Conservation (phyloP, 1,140 invertebrate species). For the Scaptodrosophila lebanonensis region DNA sequence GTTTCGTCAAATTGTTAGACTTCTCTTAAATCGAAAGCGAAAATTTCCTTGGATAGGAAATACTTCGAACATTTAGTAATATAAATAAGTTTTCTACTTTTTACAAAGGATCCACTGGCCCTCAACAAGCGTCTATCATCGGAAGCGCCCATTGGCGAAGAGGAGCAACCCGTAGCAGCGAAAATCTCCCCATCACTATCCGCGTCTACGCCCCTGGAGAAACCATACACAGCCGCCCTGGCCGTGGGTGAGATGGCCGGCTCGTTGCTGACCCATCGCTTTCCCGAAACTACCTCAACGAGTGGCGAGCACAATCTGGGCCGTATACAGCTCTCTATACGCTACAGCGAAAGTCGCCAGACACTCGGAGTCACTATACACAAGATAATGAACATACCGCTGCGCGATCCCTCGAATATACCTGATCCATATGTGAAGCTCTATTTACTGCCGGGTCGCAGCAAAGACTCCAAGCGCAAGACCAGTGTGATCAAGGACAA, state of each 20-base stretch:
- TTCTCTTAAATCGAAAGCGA: too few species aligned
- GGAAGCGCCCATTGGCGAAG: constrained; percentile 71
- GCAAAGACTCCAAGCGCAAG: constrained; percentile 93
- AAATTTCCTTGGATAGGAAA: neutral
- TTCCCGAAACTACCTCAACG: constrained; percentile 79
- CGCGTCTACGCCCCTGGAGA: constrained; percentile 49
- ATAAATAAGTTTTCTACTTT: neutral
- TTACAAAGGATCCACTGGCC: constrained; percentile 42
- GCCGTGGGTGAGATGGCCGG: constrained; percentile 45
- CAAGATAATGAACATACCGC: constrained; percentile 91
- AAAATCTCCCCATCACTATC: constrained; percentile 39
- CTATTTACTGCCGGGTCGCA: constrained; percentile 91
- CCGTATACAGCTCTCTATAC: constrained; percentile 90
- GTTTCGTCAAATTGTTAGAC: too few species aligned
- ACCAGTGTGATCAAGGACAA: constrained; percentile 92
- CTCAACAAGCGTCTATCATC: constrained; percentile 50
- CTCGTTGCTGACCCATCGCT: constrained; percentile 73
- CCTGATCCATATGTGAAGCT: constrained; percentile 97
- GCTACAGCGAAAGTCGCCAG: constrained; percentile 89
- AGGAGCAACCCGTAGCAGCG: constrained; percentile 50
- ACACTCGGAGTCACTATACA: constrained; percentile 90
- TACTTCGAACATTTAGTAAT: neutral
- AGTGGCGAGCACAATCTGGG: constrained; percentile 85
- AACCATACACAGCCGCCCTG: constrained; percentile 21
- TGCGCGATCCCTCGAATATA: constrained; percentile 91